phyloP scores from a whole-genome alignment of 2,888 invertebrate genomes.

The Aradus depressus region DNA sequence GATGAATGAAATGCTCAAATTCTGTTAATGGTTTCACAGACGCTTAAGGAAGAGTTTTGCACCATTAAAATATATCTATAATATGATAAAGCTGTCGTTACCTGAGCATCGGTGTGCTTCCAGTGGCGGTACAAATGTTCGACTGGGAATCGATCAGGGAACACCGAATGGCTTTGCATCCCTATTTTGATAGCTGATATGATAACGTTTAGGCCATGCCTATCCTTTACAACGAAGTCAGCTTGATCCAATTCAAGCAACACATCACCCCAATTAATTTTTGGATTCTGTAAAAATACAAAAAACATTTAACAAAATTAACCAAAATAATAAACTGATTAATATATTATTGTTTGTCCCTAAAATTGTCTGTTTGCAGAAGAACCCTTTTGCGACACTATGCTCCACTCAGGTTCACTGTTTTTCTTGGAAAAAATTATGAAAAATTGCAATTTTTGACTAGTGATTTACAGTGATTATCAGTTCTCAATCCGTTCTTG shows the following conservation, averaged over 20 bases:
- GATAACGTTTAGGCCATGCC: slow-evolving; percentile 70
- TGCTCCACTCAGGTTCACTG: too few species aligned
- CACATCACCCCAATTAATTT: slow-evolving; percentile 86
- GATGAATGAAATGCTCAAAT: too few species aligned
- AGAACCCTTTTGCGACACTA: too few species aligned
- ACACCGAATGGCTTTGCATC: slow-evolving; percentile 59
- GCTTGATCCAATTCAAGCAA: slow-evolving; percentile 82
- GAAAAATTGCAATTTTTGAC: too few species aligned
- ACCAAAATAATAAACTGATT: slow-evolving; percentile 13
- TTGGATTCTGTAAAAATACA: slow-evolving; percentile 43
- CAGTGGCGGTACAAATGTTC: slow-evolving; percentile 83
- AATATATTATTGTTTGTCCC: too few species aligned
- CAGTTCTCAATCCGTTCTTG: too few species aligned
- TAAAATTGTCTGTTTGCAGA: too few species aligned
- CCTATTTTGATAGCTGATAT: slow-evolving; percentile 73
- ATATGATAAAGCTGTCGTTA: slow-evolving; percentile 31
- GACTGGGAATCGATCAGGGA: slow-evolving; percentile 66
- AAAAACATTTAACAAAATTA: not conserved
- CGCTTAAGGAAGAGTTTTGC: too few species aligned
- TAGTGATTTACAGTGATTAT: too few species aligned
- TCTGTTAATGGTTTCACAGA: too few species aligned
- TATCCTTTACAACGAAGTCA: slow-evolving; percentile 78
- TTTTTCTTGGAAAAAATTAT: too few species aligned
- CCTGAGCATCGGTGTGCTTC: slow-evolving; percentile 83
- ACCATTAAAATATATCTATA: too few species aligned